phyloP scores from a whole-genome alignment of 2,113 vertebrate species.

The Salminus brasiliensis region DNA sequence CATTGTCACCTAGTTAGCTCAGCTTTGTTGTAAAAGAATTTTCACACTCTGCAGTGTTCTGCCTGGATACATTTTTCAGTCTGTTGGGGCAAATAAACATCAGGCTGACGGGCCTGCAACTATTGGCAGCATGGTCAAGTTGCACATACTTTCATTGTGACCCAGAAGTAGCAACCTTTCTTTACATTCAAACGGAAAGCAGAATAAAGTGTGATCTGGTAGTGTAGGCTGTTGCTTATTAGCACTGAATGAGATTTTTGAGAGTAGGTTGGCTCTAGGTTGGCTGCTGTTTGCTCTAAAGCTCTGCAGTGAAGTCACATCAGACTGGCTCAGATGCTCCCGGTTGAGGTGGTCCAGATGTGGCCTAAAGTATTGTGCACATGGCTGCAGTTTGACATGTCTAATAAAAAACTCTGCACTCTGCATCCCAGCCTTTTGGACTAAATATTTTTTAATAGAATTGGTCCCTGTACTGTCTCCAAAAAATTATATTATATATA shows the following conservation, averaged over 20 bases:
- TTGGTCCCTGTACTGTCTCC: too few relatives aligned
- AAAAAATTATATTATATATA: too few relatives aligned
- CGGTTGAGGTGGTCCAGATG: constrained; percentile 19
- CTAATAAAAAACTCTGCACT: not conserved
- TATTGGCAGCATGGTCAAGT: not conserved
- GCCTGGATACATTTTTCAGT: not conserved
- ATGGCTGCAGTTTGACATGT: not conserved
- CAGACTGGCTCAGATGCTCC: constrained; percentile 3
- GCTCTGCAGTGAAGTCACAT: not conserved
- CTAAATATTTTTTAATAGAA: too few relatives aligned
- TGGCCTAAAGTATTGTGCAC: not conserved
- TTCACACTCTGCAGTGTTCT: not conserved
- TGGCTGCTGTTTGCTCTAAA: not conserved
- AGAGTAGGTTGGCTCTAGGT: constrained; percentile 8
- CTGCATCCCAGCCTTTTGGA: not conserved
- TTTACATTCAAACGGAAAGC: not conserved
- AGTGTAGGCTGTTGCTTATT: not conserved
- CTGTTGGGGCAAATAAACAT: not conserved
- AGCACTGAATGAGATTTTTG: too few relatives aligned
- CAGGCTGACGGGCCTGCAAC: not conserved
- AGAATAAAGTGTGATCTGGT: not conserved
- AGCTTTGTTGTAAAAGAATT: not conserved
- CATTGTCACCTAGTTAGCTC: not conserved
- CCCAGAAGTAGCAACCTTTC: not conserved
- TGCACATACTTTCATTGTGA: not conserved